Conservation (phyloP, 1,140 invertebrate genomes). For the Leptopilina boulardi region DNA sequence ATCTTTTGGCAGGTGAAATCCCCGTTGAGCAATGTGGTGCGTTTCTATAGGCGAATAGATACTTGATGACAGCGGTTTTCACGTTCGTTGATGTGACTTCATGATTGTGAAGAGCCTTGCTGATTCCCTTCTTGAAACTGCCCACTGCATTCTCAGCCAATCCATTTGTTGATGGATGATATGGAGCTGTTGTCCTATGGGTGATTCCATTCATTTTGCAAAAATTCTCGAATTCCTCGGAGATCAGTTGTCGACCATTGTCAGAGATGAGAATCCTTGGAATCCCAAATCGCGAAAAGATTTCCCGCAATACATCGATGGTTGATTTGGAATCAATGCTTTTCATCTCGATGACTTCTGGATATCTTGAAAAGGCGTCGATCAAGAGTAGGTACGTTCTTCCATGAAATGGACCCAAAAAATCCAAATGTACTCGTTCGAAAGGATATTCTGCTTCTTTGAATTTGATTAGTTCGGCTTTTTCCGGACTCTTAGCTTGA, state of each 20-base stretch:
- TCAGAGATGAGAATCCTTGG: neutral
- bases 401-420: constrained; percentile 35
- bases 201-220: neutral
- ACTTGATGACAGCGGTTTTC: constrained; percentile 34
- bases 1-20: constrained; percentile 40
- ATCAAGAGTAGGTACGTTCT: constrained; percentile 40
- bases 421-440: constrained; percentile 46
- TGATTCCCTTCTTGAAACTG: neutral
- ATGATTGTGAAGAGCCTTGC: neutral
- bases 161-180: too few species aligned
- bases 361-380: constrained; percentile 51
- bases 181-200: neutral
- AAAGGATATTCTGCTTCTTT: constrained; percentile 41
- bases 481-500: constrained; percentile 38
- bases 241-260: neutral
- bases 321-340: constrained; percentile 46
- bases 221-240: neutral
- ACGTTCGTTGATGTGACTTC: neutral
- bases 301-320: constrained; percentile 23
- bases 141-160: neutral
- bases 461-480: constrained; percentile 42
- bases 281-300: neutral
- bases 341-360: constrained; percentile 47
- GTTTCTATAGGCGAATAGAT: constrained; percentile 51
- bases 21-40: constrained; percentile 47